A percentile compares a stretch with the other conserved stretches of the same genome.
Evolutionary conservation across 2,113 vertebrate species (phyloP).

Genomic region (Mormyrus lacerda): DNA sequence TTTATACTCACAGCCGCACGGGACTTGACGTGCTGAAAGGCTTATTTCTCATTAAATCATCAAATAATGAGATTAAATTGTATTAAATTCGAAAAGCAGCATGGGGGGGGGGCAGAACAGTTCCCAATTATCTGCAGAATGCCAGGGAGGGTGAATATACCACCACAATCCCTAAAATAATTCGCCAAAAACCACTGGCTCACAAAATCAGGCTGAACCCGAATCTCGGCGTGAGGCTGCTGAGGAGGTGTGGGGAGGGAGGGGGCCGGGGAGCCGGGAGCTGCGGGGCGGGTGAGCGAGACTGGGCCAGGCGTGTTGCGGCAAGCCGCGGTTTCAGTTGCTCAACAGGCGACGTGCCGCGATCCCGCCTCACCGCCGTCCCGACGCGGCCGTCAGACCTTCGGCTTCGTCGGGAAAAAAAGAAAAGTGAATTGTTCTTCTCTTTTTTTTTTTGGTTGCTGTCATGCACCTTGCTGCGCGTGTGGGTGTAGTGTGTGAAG

Average conservation of each 20-base stretch:
- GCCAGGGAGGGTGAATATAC: background rate
- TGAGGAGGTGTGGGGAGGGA: background rate
- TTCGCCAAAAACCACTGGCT: background rate
- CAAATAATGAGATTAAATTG: background rate
- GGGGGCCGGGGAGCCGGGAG: background rate
- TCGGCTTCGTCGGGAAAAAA: slow-evolving; percentile 10
- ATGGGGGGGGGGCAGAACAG: background rate
- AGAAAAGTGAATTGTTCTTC: slow-evolving; percentile 22
- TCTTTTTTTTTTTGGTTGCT: background rate
- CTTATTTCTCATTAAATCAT: background rate
- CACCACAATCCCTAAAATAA: background rate
- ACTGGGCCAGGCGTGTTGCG: slow-evolving; percentile 45
- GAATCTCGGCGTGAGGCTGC: background rate
- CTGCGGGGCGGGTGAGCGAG: background rate
- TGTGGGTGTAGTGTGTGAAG: slow-evolving; percentile 22
- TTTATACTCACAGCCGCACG: background rate
- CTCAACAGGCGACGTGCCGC: slow-evolving; percentile 48
- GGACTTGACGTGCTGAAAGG: background rate
- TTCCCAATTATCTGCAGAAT: background rate
- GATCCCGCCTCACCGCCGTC: slow-evolving; percentile 31
- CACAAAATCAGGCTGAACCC: background rate
- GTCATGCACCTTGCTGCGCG: background rate
- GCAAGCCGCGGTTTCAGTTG: slow-evolving; percentile 67
- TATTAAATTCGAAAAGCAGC: background rate
- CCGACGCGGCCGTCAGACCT: slow-evolving; percentile 14